Base-by-base conservation (phyloP, 2,888 invertebrate genomes). In the Eudemis profundana region DNA sequence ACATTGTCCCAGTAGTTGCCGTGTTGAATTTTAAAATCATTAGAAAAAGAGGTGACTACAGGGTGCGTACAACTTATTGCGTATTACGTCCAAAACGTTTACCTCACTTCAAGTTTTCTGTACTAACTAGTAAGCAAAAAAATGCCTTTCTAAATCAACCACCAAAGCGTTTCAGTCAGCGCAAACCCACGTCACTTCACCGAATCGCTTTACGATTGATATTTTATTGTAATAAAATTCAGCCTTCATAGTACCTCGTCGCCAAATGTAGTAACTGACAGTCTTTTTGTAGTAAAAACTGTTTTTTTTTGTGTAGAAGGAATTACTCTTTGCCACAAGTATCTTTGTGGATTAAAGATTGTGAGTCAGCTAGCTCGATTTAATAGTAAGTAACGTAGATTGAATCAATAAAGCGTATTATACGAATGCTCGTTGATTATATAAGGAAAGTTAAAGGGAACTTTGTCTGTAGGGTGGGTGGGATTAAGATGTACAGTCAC, bases 221-320 rank as follows among this genome's bases (percentile, higher is more conserved):
- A 56, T 56, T 63, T 56, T 63, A 63, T 63, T 63, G 62, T 56
- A 56, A 63, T 63, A 63, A 49, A 56, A 63, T 63, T 63, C 62
- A 46, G 62, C 7, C 27, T 14, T 12, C 40, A 12, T 17, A 38
- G 56, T 49, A 63, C 56, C 56, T 27, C 33, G 21, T 12, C 17
- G 15, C 7, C 0, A 42, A 15, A 36, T 21, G 12, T 40, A 7
- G 17, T 54, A 54, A 42, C 40, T n/a, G 23, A 10, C 42, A 15
- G 21, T 5, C 5, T 5, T 27, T 27, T 15, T 7, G 38, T 17
- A 12, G 10, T n/a, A 15, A 15, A 54, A 40, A 4, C 7, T 23
- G 15, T 15, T 21, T 40, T 27, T 27, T 15, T 21, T 40, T 27
- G 15, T 42, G 54, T 38, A n/a, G 12, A 44, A 12, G 19, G 38